phyloP scores from a whole-genome alignment of 1,140 invertebrate species.

The Papilio dardanus region DNA sequence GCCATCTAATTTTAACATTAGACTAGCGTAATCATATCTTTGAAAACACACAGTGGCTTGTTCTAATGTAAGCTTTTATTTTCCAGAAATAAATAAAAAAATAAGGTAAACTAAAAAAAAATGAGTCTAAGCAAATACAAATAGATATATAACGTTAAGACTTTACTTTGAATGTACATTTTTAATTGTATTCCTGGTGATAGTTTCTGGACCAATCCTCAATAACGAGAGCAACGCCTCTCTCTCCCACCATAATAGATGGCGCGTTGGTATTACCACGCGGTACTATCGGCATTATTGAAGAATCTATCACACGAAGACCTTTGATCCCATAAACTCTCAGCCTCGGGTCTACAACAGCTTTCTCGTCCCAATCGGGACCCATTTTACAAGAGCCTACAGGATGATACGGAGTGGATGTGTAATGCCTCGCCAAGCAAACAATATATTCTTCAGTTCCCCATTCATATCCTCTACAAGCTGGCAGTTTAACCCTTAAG shows the following conservation, averaged over 20 bases:
- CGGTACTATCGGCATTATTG: conserved; percentile 85
- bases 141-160: neutral
- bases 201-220: conserved; percentile 48
- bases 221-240: conserved; percentile 50
- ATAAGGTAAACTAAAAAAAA: neutral
- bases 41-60: too few relatives aligned
- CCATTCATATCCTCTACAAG: conserved; percentile 84
- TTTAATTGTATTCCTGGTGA: conserved; percentile 31
- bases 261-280: conserved; percentile 86
- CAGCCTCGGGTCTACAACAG: conserved; percentile 83
- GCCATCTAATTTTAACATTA: neutral
- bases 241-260: conserved; percentile 54
- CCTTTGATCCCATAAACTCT: conserved; percentile 86
- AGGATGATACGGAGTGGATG: conserved; percentile 85
- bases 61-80: too few relatives aligned
- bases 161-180: too few relatives aligned
- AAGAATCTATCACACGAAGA: conserved; percentile 88
- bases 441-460: conserved; percentile 88
- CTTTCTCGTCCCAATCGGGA: conserved; percentile 60
- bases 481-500: conserved; percentile 82
- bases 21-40: too few relatives aligned
- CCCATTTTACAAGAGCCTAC: conserved; percentile 86
- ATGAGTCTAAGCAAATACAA: neutral
- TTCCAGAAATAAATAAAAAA: neutral
- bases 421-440: conserved; percentile 86